A percentile compares a stretch with the other conserved stretches of the same genome.
phyloP scores from a whole-genome alignment of 2,113 vertebrate species.

The Microcebus murinus region DNA sequence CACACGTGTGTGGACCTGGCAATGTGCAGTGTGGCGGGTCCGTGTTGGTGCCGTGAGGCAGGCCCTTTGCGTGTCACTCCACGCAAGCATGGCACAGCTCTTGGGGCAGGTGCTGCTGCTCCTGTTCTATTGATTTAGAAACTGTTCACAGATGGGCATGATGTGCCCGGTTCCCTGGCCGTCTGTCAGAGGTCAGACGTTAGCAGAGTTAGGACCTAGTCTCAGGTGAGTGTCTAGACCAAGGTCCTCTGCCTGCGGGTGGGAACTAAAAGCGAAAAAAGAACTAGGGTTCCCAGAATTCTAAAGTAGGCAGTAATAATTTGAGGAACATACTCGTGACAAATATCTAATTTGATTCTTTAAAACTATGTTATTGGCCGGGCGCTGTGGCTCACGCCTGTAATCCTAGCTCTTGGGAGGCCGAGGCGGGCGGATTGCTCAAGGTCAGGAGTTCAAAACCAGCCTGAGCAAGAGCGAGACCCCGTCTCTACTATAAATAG shows the following conservation, averaged over 20 bases:
- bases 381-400: too few species aligned
- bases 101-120: not conserved
- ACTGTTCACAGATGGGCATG: not conserved
- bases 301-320: not conserved
- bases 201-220: not conserved
- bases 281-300: not conserved
- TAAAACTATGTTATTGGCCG: not conserved
- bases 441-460: too few species aligned
- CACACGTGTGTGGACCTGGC: fast-evolving
- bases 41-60: fast-evolving
- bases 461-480: too few species aligned
- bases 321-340: fast-evolving
- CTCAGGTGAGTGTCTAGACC: not conserved
- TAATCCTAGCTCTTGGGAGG: too few species aligned
- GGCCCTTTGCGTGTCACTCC: fast-evolving
- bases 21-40: fast-evolving
- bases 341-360: not conserved
- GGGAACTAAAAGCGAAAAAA: not conserved
- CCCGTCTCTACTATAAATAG: too few species aligned
- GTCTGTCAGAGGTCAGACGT: not conserved
- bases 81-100: too few species aligned
- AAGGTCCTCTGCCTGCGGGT: not conserved
- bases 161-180: not conserved
- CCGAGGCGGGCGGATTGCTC: too few species aligned
- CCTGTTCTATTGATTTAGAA: not conserved